phyloP scores from a whole-genome alignment of 2,113 vertebrate genomes.

The Pachyramphus minor region DNA sequence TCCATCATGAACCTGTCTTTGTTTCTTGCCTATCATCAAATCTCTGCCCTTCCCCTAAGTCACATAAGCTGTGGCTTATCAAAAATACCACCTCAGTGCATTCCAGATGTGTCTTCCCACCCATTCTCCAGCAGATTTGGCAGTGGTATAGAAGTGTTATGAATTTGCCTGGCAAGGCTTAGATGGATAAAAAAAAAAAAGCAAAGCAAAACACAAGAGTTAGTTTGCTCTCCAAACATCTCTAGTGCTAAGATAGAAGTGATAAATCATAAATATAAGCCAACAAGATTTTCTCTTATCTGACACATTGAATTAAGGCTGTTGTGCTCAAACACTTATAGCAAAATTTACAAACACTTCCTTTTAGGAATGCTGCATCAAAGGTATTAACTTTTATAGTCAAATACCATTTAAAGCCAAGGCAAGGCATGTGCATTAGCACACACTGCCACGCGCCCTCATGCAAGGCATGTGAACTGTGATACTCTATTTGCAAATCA shows the following conservation, averaged over 20 bases:
- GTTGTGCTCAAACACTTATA: constrained; percentile 58
- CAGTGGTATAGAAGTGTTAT: neutral
- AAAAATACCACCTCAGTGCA: neutral
- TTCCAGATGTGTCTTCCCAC: neutral
- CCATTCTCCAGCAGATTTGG: neutral
- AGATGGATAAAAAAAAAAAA: neutral
- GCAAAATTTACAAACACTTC: constrained; percentile 64
- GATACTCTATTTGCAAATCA: neutral
- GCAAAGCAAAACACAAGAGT: neutral
- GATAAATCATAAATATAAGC: constrained; percentile 64
- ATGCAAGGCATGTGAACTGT: neutral
- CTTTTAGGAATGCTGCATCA: constrained; percentile 50
- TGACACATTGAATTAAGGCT: constrained; percentile 63
- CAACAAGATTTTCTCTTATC: constrained; percentile 63
- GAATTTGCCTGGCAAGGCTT: neutral
- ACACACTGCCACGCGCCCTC: neutral
- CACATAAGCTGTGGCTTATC: neutral
- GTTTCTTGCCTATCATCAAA: neutral
- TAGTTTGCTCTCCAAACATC: constrained; percentile 34
- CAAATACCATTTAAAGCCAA: constrained; percentile 40
- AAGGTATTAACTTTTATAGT: constrained; percentile 55
- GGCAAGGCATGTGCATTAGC: neutral
- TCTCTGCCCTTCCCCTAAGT: neutral
- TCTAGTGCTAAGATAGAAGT: constrained; percentile 38
- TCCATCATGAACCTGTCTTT: neutral